Conservation (phyloP, 2,888 invertebrate species). For the Agrilus biguttatus region DNA sequence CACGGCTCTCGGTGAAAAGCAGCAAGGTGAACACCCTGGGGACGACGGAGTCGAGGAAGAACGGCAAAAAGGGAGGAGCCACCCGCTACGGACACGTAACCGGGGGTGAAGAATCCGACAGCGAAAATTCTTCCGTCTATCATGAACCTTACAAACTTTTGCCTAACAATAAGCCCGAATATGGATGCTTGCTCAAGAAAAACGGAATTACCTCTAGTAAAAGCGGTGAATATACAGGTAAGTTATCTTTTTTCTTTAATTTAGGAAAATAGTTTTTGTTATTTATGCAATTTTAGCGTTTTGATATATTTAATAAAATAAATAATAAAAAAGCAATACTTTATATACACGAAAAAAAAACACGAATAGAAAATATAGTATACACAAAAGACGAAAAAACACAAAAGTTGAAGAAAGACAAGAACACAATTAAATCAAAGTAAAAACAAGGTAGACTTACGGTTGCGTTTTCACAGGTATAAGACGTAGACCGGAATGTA, state of each 20-base stretch:
- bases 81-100: slow-evolving; percentile 34
- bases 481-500: no score
- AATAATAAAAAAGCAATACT: no score
- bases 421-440: no score
- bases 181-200: slow-evolving; percentile 36
- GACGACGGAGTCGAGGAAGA: slow-evolving; percentile 25
- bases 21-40: slow-evolving; percentile 23
- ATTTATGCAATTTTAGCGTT: no score
- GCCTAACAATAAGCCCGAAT: slow-evolving; percentile 34
- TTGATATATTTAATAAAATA: no score
- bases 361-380: no score
- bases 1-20: slow-evolving; percentile 34
- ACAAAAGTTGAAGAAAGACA: no score
- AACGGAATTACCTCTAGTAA: slow-evolving; percentile 35
- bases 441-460: no score
- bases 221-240: slow-evolving; percentile 39
- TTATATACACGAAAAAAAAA: no score
- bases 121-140: slow-evolving; percentile 41
- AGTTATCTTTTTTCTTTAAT: slow-evolving; percentile 10
- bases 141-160: slow-evolving; percentile 42
- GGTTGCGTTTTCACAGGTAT: no score
- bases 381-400: no score
- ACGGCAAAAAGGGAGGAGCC: slow-evolving; percentile 20
- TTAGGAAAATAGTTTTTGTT: not conserved
- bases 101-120: slow-evolving; percentile 36